Evolutionary conservation across 2,888 invertebrate genomes (phyloP), one percentile per base, ranked within the genome.

Genomic region (Meghimatium bilineatum): DNA sequence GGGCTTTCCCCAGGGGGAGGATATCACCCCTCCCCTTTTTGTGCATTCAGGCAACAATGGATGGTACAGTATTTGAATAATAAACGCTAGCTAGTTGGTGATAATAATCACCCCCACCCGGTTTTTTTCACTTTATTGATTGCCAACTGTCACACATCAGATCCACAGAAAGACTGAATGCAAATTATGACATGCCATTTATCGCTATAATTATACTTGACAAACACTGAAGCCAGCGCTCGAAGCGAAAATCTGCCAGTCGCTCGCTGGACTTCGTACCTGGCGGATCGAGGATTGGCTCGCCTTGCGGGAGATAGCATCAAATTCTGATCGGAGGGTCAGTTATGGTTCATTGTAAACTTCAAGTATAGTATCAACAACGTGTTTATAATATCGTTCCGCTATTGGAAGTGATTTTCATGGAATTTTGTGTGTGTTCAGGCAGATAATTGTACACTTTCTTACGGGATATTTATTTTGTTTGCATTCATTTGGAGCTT

Each of bases 121-220:
- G 6, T 23, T 5, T 32, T 44, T 32, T 32, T 32, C 72, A 29
- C 69, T 34, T 75, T 85, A 87, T 85, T 86, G 87, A 87, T 87
- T 86, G 82, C 72, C 52, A 74, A 66, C 80, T 83, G 85, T 83
- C 86, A 85, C 80, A 76, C 75, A 82, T 80, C 86, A 85, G 69
- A 29, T 60, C 60, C 80, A 76, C 79, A 52, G 80, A 82, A 79
- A 82, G 74, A 67, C 76, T 82, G 84, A 86, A 86, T 87, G 85
- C 85, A 85, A 85, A 87, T 85, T 87, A 86, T 85, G 86, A 87
- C 87, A 85, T 85, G 85, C 84, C 85, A 86, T 87, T 87, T 87
- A 87, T 87, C 86, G 84, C 81, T 79, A 85, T 86, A 85, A 85
- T 86, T 87, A 83, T 85, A 85, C 80, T 86, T 85, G 82, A 86